Conservation (phyloP, 2,888 invertebrate genomes). For the Cantharis flavilabris region DNA sequence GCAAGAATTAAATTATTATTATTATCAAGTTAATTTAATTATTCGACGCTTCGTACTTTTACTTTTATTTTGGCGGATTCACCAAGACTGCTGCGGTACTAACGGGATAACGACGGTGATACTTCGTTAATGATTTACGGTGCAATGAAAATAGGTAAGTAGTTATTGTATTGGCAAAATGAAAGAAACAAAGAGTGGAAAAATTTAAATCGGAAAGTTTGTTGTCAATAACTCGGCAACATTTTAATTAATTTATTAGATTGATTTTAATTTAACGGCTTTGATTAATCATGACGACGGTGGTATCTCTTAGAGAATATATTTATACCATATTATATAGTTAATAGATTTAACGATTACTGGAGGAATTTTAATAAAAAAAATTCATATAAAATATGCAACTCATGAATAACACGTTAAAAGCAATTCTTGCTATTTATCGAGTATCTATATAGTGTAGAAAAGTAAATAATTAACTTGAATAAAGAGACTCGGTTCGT, state of each 20-base stretch:
- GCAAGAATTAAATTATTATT: background rate
- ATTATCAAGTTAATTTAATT: background rate
- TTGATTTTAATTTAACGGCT: background rate
- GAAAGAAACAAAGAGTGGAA: background rate
- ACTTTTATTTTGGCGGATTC: background rate
- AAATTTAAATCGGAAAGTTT: too few species aligned
- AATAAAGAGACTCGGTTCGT: conserved; percentile 17
- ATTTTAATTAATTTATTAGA: background rate
- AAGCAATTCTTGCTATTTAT: background rate
- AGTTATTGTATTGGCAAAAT: background rate
- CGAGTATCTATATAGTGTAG: background rate
- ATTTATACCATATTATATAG: background rate
- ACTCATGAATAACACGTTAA: background rate
- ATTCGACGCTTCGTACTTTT: background rate
- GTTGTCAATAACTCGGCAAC: background rate
- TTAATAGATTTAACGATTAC: background rate
- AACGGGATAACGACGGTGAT: background rate
- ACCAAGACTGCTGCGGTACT: background rate
- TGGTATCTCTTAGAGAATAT: background rate
- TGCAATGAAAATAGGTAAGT: background rate
- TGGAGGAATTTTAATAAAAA: background rate
- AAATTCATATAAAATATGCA: background rate
- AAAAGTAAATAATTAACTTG: conserved; percentile 24
- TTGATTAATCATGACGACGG: background rate
- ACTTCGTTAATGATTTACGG: background rate